These are phyloP conservation scores for Morelia viridis DNA, from an alignment of 2,797 vertebrate species.

Conservation along the genomic window DNA sequence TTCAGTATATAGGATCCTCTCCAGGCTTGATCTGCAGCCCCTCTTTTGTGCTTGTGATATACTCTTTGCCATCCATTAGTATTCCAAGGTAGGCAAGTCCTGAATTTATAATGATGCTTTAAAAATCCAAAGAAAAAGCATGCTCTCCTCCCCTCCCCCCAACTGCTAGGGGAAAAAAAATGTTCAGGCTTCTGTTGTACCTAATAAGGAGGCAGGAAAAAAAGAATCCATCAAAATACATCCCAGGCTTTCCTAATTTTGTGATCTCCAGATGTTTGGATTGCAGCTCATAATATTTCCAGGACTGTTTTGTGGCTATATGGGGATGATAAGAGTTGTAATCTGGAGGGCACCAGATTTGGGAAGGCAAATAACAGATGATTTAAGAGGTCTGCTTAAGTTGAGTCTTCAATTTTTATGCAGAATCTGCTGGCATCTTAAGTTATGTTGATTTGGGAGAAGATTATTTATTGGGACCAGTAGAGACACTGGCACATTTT, in stretches of 20 bases:
- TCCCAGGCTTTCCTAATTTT: background rate
- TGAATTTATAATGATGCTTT: conserved; percentile 18
- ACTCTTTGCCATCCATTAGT: conserved; percentile 4
- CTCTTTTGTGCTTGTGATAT: conserved; percentile 8
- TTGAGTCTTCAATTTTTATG: background rate
- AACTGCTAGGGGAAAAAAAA: background rate
- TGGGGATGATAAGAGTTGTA: background rate
- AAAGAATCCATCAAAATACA: background rate
- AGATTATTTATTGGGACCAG: background rate
- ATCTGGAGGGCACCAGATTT: background rate
- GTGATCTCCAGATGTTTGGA: background rate
- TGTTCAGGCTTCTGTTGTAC: background rate
- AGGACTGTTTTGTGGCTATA: background rate
- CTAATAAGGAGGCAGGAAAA: background rate
- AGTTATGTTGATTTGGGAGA: background rate
- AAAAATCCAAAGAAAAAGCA: conserved; percentile 5
- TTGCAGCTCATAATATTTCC: background rate
- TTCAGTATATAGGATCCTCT: background rate
- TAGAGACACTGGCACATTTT: background rate
- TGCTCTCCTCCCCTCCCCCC: background rate
- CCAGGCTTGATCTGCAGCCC: background rate
- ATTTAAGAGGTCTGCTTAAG: background rate
- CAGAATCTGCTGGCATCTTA: background rate
- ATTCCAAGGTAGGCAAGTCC: conserved; percentile 18
- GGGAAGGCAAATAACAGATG: background rate